A percentile compares a stretch with the other conserved stretches of the same genome.
These are phyloP conservation scores for Mimachlamys varia DNA, from an alignment of 2,888 invertebrate genomes.

Conservation along the genomic window DNA sequence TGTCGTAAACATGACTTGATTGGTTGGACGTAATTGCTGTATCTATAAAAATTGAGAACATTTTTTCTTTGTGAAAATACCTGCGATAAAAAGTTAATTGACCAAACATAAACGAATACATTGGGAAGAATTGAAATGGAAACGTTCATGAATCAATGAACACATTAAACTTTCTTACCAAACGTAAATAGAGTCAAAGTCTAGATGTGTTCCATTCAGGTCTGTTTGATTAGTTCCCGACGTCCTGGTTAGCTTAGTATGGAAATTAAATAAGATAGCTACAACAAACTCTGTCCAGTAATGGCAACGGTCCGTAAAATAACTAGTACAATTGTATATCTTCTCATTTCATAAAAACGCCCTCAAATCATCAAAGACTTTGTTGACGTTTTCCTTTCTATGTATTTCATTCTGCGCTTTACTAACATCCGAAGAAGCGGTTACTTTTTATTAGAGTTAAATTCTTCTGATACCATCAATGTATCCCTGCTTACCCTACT, in stretches of 20 bases:
- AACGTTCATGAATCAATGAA: background rate
- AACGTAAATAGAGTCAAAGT: background rate
- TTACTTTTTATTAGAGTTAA: too few relatives aligned
- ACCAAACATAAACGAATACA: background rate
- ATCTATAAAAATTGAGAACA: background rate
- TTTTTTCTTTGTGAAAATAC: background rate
- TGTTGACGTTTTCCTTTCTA: too few relatives aligned
- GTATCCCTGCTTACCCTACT: too few relatives aligned
- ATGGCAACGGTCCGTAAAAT: too few relatives aligned
- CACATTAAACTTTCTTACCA: background rate
- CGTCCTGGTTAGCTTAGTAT: background rate
- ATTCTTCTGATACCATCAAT: too few relatives aligned
- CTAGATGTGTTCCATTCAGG: background rate
- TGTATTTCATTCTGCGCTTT: too few relatives aligned
- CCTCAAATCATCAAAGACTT: too few relatives aligned
- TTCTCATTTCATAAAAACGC: too few relatives aligned
- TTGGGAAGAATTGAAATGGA: background rate
- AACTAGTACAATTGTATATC: too few relatives aligned
- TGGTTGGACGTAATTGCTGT: background rate
- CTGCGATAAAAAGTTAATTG: background rate
- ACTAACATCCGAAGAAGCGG: too few relatives aligned
- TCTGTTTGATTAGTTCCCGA: background rate
- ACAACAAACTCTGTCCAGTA: too few relatives aligned
- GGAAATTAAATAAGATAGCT: background rate
- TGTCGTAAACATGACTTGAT: background rate